Evolutionary conservation across 2,888 invertebrate species (phyloP).

Genomic region (Latrodectus hesperus): DNA sequence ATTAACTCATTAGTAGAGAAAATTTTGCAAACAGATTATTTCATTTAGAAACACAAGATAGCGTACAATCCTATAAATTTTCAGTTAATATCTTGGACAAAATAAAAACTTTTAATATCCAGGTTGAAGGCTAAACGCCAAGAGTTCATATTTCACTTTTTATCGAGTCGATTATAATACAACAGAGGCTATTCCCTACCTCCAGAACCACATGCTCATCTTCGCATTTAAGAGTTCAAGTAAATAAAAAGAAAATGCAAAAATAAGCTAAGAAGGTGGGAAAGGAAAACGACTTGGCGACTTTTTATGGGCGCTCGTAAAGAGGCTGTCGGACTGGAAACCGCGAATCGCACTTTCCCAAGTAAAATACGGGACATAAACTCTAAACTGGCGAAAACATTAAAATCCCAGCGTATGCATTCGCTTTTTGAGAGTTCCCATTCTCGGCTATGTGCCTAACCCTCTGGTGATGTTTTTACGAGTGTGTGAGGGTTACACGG

Average conservation of each 20-base stretch:
- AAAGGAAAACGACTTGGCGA: slow-evolving; percentile 10
- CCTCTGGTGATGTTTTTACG: slow-evolving; percentile 57
- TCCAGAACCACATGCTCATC: no score
- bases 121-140: no score
- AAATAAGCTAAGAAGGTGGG: neutral
- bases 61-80: no score
- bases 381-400: slow-evolving; percentile 55
- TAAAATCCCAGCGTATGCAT: slow-evolving; percentile 44
- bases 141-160: no score
- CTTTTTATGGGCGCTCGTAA: slow-evolving; percentile 56
- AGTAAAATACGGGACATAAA: slow-evolving; percentile 57
- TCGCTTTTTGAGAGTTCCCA: slow-evolving; percentile 2
- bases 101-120: no score
- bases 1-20: no score
- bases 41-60: no score
- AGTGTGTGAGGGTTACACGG: slow-evolving; percentile 30
- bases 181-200: no score
- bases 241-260: neutral
- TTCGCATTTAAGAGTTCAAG: neutral
- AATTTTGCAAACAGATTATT: no score
- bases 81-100: no score
- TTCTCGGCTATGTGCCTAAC: slow-evolving; percentile 3
- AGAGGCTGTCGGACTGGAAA: slow-evolving; percentile 27
- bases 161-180: no score
- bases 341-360: slow-evolving; percentile 42